Conservation (phyloP, 2,888 invertebrate genomes). For the Seira ritae region DNA sequence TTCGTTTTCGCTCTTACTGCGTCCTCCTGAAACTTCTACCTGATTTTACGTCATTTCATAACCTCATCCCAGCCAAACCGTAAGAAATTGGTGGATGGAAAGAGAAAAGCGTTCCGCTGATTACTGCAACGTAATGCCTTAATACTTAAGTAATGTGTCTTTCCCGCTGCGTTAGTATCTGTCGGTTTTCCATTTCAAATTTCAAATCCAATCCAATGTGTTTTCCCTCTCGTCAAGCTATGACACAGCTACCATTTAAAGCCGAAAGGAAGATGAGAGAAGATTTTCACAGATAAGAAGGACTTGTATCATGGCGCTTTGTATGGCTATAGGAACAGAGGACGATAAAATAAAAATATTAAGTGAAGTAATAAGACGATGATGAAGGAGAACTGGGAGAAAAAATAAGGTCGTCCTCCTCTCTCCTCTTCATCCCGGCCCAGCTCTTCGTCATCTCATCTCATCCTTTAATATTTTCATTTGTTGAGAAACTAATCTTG, state of each 20-base stretch:
- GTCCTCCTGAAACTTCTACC: no score
- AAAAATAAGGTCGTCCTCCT: conserved; percentile 56
- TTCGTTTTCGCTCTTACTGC: no score
- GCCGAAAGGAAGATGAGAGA: conserved; percentile 4
- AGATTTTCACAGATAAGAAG: conserved; percentile 39
- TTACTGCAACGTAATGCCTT: conserved; percentile 71
- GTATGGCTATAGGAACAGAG: no score
- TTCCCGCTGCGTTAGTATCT: conserved; percentile 64
- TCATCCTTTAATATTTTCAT: conserved; percentile 57
- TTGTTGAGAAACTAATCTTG: conserved; percentile 63
- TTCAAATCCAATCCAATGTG: no score
- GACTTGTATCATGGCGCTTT: background rate
- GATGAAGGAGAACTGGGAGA: conserved; percentile 25
- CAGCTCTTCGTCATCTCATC: conserved; percentile 45
- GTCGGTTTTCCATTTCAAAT: background rate
- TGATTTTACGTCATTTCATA: background rate
- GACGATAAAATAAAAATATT: conserved; percentile 27
- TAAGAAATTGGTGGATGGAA: background rate
- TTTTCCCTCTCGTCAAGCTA: background rate
- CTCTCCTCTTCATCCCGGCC: no score
- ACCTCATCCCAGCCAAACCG: background rate
- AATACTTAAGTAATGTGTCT: conserved; percentile 71
- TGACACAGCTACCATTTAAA: background rate
- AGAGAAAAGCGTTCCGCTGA: conserved; percentile 45
- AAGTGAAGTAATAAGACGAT: conserved; percentile 47